Evolutionary conservation across 2,113 vertebrate genomes (phyloP).

Genomic region (Cephalophus harveyi): DNA sequence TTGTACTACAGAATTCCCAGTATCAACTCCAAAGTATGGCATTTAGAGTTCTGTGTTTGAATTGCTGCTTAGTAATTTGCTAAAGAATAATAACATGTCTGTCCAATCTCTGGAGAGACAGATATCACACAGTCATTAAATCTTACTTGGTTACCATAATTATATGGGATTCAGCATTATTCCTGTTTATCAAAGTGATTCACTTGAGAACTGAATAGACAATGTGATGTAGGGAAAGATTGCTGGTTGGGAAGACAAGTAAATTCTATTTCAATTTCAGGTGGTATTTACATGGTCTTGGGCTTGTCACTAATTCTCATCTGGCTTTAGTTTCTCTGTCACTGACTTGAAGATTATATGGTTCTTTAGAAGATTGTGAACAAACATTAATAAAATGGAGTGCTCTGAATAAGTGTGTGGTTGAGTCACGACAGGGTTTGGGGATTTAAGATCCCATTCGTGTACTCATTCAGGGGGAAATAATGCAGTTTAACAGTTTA

Average conservation of each 20-base stretch:
- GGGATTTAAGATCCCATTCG: neutral
- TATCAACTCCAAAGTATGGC: neutral
- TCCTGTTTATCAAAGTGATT: conserved; percentile 20
- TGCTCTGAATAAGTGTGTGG: neutral
- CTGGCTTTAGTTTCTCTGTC: neutral
- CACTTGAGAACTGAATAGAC: neutral
- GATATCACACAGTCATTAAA: neutral
- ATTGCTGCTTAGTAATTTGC: neutral
- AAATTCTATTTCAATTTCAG: neutral
- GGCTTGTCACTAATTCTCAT: neutral
- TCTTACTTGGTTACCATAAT: neutral
- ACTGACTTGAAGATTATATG: neutral
- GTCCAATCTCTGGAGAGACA: neutral
- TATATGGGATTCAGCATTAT: neutral
- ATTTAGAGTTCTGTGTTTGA: conserved; percentile 1
- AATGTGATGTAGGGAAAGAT: neutral
- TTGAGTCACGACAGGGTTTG: neutral
- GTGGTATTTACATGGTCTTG: neutral
- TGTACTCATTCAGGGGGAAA: neutral
- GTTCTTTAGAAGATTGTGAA: neutral
- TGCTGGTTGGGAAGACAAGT: neutral
- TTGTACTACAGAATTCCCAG: neutral
- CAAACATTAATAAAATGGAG: neutral
- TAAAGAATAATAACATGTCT: neutral
- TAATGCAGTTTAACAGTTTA: neutral